Base-by-base conservation (phyloP, 2,113 vertebrate genomes). In the Melanocharis versteri region DNA sequence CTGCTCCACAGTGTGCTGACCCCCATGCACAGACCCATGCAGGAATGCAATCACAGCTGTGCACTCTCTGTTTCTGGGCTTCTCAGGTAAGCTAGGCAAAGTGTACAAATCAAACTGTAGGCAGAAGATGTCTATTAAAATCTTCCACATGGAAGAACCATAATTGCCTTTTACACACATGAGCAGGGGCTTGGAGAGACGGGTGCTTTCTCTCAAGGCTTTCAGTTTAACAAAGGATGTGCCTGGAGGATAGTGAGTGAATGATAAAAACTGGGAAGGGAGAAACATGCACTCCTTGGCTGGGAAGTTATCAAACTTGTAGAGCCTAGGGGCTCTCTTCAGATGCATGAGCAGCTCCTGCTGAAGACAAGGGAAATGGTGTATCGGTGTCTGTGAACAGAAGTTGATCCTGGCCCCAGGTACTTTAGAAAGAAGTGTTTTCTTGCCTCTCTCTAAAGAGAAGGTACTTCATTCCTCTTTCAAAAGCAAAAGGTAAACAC, bases 281-380 rank as follows among this genome's bases (percentile, higher is more conserved):
- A 88, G 70, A 64, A 77, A 57, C 18, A 24, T 62, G 48, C 17
- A 11, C 15, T 91, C 15, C 15, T 84, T 83, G 47, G 15, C 56
- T 93, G 44, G 42, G 69, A 82, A 92, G 47, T 89, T 82, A 94
- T 83, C 60, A 84, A 48, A 78, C 64, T 65, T 60, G 69, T 87
- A 92, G 56, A 89, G 65, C 93, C 81, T 82, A 42, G 53, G 31
- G 80, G 73, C 40, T 88, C 21, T 87, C 72, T 87, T 82, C 69
- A 91, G 94, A 82, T 82, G 57, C 54, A 79, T 30, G 37, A 93
- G 53, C 35, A 64, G 28, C 56, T 92, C 35, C 42, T 13, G 2
- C 48, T 91, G 77, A 89, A 82, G 40, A 92, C 94, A 87, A 68
- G 45, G 44, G 61, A 92, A 91, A 64, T 13, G 13, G 15, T 71